phyloP scores from a whole-genome alignment of 35 echinoderm and acorn worm species.

The Apostichopus japonicus region DNA sequence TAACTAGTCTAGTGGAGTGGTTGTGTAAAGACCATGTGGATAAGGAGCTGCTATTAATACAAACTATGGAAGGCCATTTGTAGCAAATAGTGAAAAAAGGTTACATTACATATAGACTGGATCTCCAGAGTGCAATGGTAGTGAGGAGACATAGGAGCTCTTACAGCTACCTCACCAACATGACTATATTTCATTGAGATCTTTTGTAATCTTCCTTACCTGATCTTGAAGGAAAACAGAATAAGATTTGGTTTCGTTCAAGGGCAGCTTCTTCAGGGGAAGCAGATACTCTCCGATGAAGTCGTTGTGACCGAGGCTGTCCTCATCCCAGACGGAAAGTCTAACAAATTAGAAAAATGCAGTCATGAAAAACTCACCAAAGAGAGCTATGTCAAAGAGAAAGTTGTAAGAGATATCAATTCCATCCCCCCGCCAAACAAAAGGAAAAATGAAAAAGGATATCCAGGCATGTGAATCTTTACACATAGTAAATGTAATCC shows the following conservation, averaged over 20 bases:
- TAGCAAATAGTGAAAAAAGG: too few relatives aligned
- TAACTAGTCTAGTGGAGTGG: too few relatives aligned
- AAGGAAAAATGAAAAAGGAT: too few relatives aligned
- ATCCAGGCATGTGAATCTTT: too few relatives aligned
- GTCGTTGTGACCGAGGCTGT: conserved; percentile 63
- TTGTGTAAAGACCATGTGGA: too few relatives aligned
- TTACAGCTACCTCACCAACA: not conserved
- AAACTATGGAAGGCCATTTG: too few relatives aligned
- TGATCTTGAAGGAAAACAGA: conserved; percentile 54
- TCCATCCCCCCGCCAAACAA: not conserved
- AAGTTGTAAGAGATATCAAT: not conserved
- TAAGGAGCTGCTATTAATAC: too few relatives aligned
- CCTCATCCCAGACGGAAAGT: conserved; percentile 64
- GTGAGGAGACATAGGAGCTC: not conserved
- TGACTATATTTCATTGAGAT: not conserved
- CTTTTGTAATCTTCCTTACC: not conserved
- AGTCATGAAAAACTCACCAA: not conserved
- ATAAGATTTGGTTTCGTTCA: conserved; percentile 50
- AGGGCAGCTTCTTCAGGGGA: conserved; percentile 33
- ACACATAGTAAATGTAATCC: too few relatives aligned
- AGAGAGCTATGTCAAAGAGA: not conserved
- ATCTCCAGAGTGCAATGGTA: not conserved
- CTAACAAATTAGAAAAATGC: conserved; percentile 10
- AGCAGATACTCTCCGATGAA: conserved; percentile 69
- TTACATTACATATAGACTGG: too few relatives aligned